phyloP scores from a whole-genome alignment of 1,140 invertebrate species.

The Platyscapa corneri region DNA sequence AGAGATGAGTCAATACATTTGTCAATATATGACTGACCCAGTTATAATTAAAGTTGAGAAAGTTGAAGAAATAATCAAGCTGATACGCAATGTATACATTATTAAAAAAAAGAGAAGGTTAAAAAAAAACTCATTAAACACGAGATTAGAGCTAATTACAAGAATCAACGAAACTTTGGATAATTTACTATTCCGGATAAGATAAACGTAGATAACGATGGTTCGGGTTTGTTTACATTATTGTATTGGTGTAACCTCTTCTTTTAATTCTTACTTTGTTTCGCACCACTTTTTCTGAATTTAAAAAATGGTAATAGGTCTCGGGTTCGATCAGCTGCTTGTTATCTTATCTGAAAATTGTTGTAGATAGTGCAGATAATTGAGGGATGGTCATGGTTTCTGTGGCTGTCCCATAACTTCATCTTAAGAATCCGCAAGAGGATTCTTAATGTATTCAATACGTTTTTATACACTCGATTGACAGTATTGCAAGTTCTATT shows the following conservation, averaged over 20 bases:
- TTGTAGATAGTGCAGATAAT: constrained; percentile 16
- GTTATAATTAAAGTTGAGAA: constrained; percentile 14
- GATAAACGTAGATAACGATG: constrained; percentile 16
- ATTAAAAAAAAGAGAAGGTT: constrained; percentile 18
- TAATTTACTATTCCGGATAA: constrained; percentile 10
- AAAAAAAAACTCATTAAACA: constrained; percentile 11
- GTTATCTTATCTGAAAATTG: constrained; percentile 23
- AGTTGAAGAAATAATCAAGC: not conserved
- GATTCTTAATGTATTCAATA: not conserved
- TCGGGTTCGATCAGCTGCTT: constrained; percentile 25
- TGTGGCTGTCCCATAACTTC: not conserved
- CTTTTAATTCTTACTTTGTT: not conserved
- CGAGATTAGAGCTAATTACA: constrained; percentile 36
- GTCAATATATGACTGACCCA: constrained; percentile 39
- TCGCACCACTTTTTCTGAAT: not conserved
- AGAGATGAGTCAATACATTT: constrained; percentile 37
- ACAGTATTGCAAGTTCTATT: too few relatives aligned
- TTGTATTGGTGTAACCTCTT: not conserved
- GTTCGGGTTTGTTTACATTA: constrained; percentile 33
- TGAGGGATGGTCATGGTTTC: not conserved
- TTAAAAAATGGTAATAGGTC: not conserved
- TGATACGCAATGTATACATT: constrained; percentile 11
- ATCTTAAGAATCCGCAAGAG: not conserved
- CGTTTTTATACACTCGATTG: too few relatives aligned
- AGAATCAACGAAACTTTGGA: not conserved